Evolutionary conservation across 2,888 invertebrate genomes (phyloP), one percentile per base, ranked within the genome.

Genomic region (Microctonus hyperodae): DNA sequence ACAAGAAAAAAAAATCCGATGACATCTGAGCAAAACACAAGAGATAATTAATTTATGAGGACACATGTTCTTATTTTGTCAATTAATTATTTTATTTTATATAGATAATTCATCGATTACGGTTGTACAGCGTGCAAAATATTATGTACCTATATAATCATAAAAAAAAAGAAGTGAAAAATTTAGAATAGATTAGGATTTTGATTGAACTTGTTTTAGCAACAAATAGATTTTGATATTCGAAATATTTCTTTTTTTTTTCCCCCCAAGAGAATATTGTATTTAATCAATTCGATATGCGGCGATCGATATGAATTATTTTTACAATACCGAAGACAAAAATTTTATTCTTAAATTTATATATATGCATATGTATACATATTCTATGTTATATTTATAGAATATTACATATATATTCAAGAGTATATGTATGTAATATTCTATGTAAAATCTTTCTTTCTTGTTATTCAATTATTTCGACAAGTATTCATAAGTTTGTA

Each of bases 61-160:
- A 33, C 9, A 9, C 31, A 16, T 6, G n/a, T 22, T n/a, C 0
- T n/a, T 53, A 5, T 16, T 44, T 44, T 44, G 9, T 9, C 16
- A 44, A 44, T 16, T 44, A 7, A 44, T 44, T n/a, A n/a, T n/a
- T 1, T 16, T 2, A 44, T 44, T 2, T 44, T 1, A 16, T 1
- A 7, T 5, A n/a, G 20, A 23, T 20, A 13, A 55, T 58, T 37
- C 9, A 44, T 44, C 7, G 33, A 44, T 22, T 28, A 57, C 44
- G 70, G 70, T 72, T n/a, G 72, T 72, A 70, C 70, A 72, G 70
- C 68, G 70, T 70, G 70, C 70, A 70, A 70, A 70, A 69, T 67
- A 67, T 65, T 50, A 71, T 70, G 71, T 70, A 71, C 68, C 70
- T 71, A 69, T 71, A 69, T 13, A 67, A 62, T 23, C 40, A 63